A percentile compares a stretch with the other conserved stretches of the same genome.
Conservation (phyloP, 2,888 invertebrate species). For the Spodoptera littoralis region DNA sequence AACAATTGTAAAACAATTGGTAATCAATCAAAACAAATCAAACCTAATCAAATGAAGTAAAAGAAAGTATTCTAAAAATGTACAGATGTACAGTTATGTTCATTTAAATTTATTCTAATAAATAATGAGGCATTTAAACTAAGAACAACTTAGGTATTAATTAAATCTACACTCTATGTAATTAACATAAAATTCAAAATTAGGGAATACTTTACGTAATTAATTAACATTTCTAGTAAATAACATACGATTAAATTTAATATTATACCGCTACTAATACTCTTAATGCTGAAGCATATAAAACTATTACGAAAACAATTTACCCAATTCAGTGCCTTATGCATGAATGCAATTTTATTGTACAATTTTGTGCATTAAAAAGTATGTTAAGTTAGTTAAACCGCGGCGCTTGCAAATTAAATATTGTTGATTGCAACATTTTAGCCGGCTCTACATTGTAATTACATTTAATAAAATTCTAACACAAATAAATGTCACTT, state of each 20-base stretch:
- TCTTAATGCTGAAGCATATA: neutral
- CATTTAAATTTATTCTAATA: too few species aligned
- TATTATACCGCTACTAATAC: conserved; percentile 21
- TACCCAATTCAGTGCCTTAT: conserved; percentile 11
- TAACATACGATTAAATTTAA: conserved; percentile 3
- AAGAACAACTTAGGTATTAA: too few species aligned
- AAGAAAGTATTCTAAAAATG: too few species aligned
- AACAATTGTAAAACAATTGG: too few species aligned
- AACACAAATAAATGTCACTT: conserved; percentile 26
- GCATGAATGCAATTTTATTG: conserved; percentile 26
- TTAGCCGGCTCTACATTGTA: neutral
- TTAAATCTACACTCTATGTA: too few species aligned
- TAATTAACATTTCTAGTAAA: neutral
- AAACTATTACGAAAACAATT: conserved; percentile 6
- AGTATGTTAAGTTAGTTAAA: neutral
- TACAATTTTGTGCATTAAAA: conserved; percentile 12
- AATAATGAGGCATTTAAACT: too few species aligned
- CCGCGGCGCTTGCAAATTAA: neutral
- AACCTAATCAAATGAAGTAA: too few species aligned
- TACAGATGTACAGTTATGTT: too few species aligned
- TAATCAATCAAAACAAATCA: too few species aligned
- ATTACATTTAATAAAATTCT: neutral
- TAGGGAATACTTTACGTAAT: too few species aligned
- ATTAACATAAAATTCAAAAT: too few species aligned
- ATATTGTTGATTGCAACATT: neutral